A percentile compares a stretch with the other conserved stretches of the same genome.
Evolutionary conservation across 2,888 invertebrate species (phyloP).

Genomic region (Diloba caeruleocephala): DNA sequence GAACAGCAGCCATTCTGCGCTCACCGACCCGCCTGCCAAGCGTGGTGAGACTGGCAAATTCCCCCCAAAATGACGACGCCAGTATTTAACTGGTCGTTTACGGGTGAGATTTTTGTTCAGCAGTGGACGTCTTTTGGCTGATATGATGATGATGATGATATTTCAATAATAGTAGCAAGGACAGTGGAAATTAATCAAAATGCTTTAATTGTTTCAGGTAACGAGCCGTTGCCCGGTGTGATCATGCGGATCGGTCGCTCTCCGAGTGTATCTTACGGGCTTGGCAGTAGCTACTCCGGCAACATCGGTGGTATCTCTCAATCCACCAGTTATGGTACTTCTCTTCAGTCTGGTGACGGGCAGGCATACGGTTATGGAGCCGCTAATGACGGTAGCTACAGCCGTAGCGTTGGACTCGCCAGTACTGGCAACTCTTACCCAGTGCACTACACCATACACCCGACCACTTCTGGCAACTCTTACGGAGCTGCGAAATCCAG

Average conservation of each 20-base stretch:
- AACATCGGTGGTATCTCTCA: slow-evolving; percentile 81
- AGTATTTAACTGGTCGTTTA: no score
- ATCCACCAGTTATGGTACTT: slow-evolving; percentile 73
- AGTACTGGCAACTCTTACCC: slow-evolving; percentile 57
- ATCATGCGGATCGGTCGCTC: slow-evolving; percentile 69
- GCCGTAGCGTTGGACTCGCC: slow-evolving; percentile 75
- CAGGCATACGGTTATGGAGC: slow-evolving; percentile 72
- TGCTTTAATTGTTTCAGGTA: slow-evolving; percentile 21
- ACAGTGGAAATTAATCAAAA: no score
- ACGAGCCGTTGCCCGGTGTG: slow-evolving; percentile 55
- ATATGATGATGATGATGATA: no score
- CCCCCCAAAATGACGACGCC: no score
- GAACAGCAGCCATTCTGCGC: no score
- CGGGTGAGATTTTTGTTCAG: no score
- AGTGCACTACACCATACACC: slow-evolving; percentile 54
- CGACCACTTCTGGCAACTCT: slow-evolving; percentile 51
- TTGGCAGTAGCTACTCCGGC: slow-evolving; percentile 80
- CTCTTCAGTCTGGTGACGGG: slow-evolving; percentile 74
- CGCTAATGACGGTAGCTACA: slow-evolving; percentile 59
- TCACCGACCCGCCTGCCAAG: no score
- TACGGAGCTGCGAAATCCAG: slow-evolving; percentile 64
- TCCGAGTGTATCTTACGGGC: slow-evolving; percentile 78
- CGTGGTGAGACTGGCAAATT: no score
- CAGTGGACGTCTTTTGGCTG: no score
- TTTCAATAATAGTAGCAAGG: no score